Base-by-base conservation (phyloP, 2,113 vertebrate genomes). In the Centropus unirufus region DNA sequence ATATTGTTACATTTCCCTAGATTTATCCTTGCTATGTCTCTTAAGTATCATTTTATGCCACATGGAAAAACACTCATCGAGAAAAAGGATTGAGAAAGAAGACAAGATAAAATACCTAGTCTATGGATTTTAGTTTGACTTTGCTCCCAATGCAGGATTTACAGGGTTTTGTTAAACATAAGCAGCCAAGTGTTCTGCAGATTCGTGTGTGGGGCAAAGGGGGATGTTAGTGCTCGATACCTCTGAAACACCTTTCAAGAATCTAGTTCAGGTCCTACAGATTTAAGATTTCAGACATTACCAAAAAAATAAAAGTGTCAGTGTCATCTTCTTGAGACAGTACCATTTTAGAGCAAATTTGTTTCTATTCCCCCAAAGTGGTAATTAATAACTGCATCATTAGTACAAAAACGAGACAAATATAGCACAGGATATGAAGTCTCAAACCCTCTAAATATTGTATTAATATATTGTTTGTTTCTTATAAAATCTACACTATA, bases 1-100 rank as follows among this genome's bases (percentile, higher is more conserved):
- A 93, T 73, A 84, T 16, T 21, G 58, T 72, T 79, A 76, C 49
- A 26, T 1, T 34, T 52, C 47, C 59, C 36, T 29, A 76, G 44
- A 82, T 89, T 73, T 91, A 73, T 82, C 58, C 81, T 92, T 73
- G 54, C 81, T 89, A 20, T 58, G 44, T 63, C 62, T 92, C 91
- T 49, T 79, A 75, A 62, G 49, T 66, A 34, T 30, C 24, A 58
- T 79, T 97, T 87, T 55, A 54, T 46, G 44, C 70, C 67, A 85
- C 24, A 22, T 63, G 30, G 77, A 87, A 91, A 91, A 93, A 75
- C 22, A 92, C 12, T 68, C 24, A 58, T 27, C 0, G 0, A 81
- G 61, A 89, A 82, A 87, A 52, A 84, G 9, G 16, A 68, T 17
- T 17, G 40, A 36, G 83, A 85, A 83, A 3, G 16, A 92, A 61